Evolutionary conservation across 2,113 vertebrate genomes (phyloP).

Genomic region (Epinephelus moara): DNA sequence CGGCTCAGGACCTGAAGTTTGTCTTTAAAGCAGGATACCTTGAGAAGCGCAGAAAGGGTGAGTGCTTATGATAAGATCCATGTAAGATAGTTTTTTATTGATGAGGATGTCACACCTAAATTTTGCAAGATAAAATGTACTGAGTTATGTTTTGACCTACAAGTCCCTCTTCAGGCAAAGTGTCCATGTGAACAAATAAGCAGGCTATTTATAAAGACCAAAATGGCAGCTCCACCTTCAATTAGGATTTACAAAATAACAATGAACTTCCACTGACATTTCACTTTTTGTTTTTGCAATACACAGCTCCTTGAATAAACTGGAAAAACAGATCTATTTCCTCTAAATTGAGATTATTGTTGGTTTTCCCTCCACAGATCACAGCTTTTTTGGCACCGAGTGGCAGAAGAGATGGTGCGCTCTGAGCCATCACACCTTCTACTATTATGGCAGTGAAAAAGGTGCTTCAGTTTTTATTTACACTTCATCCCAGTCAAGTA

Average conservation of each 20-base stretch:
- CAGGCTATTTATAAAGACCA: too few relatives aligned
- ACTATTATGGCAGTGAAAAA: constrained; percentile 98
- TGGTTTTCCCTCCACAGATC: constrained; percentile 85
- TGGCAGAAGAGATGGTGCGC: constrained; percentile 99
- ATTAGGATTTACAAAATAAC: background rate
- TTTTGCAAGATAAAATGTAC: too few relatives aligned
- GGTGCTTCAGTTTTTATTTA: constrained; percentile 79
- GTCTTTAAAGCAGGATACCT: constrained; percentile 94
- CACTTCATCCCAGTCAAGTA: background rate
- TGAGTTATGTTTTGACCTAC: too few relatives aligned
- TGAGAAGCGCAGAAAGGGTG: constrained; percentile 97
- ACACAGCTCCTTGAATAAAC: background rate
- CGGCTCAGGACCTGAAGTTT: constrained; percentile 91
- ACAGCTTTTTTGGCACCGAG: constrained; percentile 96
- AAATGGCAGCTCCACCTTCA: too few relatives aligned
- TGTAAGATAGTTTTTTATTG: background rate
- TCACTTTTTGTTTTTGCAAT: background rate
- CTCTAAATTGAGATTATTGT: background rate
- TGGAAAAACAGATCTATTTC: background rate
- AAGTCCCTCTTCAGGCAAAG: too few relatives aligned
- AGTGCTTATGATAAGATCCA: constrained; percentile 20
- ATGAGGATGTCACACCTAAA: too few relatives aligned
- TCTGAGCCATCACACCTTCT: constrained; percentile 90
- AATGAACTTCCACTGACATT: background rate
- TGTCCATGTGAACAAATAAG: too few relatives aligned